Base-by-base conservation (phyloP, 1,140 invertebrate species). In the Prorops nasuta region DNA sequence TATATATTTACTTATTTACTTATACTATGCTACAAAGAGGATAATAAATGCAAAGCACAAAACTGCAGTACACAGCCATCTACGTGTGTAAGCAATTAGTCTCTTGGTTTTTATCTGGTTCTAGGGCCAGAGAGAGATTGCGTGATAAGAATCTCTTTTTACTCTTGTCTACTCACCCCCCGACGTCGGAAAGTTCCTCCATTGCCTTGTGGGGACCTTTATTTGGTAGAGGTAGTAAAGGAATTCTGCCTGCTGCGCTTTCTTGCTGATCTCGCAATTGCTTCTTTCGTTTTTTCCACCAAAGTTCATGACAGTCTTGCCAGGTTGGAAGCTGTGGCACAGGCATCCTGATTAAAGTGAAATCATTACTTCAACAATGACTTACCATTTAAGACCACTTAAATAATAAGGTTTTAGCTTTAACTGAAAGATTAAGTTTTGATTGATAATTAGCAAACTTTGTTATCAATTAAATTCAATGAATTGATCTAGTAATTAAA, bases 231-330 rank as follows among this genome's bases (percentile, higher is more conserved):
- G 67, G 59, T 34, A 66, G 57, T 3, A 64, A 56, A 52, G 67
- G 69, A 60, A 64, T 54, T 61, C 60, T 69, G 57, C 68, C 60
- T 43, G 58, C 58, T 45, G 64, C 51, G 49, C 55, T 78, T 50
- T 87, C 87, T 66, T 89, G 85, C 63, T 91, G 88, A 64, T 92
- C 89, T 22, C 87, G 78, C 58, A 91, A 79, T 69, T 92, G 90
- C 12, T 86, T 78, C 62, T 91, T 82, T 28, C 91, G 83, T 70
- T 92, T 92, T 76, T 99, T 99, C 60, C 92, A 95, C 96, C 96
- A 99, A 63, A 99, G 81, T 78, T 99, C 97, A 79, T 99, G 97
- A 76, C 97, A 99, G 79, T 99, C 97, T 81, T 98, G 96, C 86
- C 93, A 93, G 19, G 87, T 91, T 1, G 97, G 97, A 51, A 98